A percentile compares a stretch with the other conserved stretches of the same genome.
These are phyloP conservation scores for Dolichomitus sp. DNA, from an alignment of 2,888 invertebrate species.

Conservation along the genomic window DNA sequence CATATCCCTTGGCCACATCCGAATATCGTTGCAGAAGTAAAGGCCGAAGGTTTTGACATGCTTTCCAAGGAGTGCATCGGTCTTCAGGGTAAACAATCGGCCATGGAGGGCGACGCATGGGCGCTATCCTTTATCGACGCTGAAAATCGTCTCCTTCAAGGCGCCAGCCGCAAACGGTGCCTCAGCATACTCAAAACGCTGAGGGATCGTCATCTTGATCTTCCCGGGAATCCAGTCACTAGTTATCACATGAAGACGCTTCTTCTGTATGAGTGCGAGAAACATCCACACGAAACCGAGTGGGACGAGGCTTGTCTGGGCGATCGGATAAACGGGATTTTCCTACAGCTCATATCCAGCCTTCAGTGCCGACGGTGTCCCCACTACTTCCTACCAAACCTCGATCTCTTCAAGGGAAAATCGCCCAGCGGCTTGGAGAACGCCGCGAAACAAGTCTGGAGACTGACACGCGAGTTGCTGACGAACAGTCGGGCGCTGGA, in stretches of 20 bases:
- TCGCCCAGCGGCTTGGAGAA: constrained; percentile 96
- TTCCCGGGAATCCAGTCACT: constrained; percentile 95
- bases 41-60: constrained; percentile 97
- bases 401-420: constrained; percentile 97
- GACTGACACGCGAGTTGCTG: constrained; percentile 95
- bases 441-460: constrained; percentile 97
- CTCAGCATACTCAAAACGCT: constrained; percentile 96
- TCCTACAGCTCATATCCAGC: constrained; percentile 98
- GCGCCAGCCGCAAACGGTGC: constrained; percentile 95
- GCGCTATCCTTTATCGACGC: constrained; percentile 96
- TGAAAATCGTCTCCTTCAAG: constrained; percentile 95
- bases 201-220: constrained; percentile 95
- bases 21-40: constrained; percentile 96
- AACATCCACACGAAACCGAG: constrained; percentile 96
- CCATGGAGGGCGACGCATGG: constrained; percentile 99
- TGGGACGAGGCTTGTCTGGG: constrained; percentile 97
- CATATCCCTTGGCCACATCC: constrained; percentile 98
- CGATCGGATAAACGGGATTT: constrained; percentile 97
- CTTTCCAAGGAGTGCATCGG: constrained; percentile 95
- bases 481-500: constrained; percentile 97
- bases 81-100: constrained; percentile 94
- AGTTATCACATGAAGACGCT: constrained; percentile 97
- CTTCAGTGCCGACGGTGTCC: constrained; percentile 97
- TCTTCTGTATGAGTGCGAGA: constrained; percentile 97
- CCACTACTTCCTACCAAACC: constrained; percentile 97